Percentiles rank a stretch among this genome's conserved stretches.
phyloP scores from a whole-genome alignment of 2,113 vertebrate genomes.

The Bubalus kerabau region DNA sequence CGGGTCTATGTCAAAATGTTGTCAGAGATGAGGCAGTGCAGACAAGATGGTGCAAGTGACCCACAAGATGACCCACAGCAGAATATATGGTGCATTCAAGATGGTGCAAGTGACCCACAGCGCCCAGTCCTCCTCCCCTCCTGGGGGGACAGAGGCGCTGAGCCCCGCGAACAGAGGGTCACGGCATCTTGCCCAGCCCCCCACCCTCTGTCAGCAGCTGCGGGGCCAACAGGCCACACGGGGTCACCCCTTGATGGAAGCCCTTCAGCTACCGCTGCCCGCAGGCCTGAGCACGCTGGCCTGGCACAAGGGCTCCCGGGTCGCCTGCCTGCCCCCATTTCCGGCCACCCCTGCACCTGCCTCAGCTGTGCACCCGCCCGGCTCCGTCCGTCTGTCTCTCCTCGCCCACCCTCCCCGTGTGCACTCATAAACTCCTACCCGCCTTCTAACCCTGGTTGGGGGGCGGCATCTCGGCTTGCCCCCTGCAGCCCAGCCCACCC shows the following conservation, averaged over 20 bases:
- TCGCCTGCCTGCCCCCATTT: too few relatives aligned
- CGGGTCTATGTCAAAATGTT: not conserved
- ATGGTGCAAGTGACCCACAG: not conserved
- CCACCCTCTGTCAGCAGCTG: not conserved
- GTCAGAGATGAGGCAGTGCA: not conserved
- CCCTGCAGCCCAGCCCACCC: not conserved
- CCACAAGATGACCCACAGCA: not conserved
- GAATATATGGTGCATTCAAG: not conserved
- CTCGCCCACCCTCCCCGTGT: too few relatives aligned
- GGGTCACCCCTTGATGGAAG: not conserved
- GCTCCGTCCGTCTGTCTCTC: fast-evolving
- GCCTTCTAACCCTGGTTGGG: not conserved
- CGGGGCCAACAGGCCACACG: not conserved
- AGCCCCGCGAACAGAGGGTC: too few relatives aligned
- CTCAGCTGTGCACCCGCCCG: not conserved
- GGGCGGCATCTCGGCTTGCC: fast-evolving
- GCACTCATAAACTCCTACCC: not conserved
- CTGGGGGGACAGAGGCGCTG: constrained; percentile 28
- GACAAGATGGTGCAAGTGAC: not conserved
- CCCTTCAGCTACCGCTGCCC: not conserved
- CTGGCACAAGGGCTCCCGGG: not conserved
- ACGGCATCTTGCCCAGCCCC: not conserved
- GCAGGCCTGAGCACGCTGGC: fast-evolving
- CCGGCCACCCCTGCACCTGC: not conserved
- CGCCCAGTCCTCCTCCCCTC: too few relatives aligned